These are phyloP conservation scores for Drosophila bocqueti DNA, from an alignment of 1,140 invertebrate species.

Conservation along the genomic window DNA sequence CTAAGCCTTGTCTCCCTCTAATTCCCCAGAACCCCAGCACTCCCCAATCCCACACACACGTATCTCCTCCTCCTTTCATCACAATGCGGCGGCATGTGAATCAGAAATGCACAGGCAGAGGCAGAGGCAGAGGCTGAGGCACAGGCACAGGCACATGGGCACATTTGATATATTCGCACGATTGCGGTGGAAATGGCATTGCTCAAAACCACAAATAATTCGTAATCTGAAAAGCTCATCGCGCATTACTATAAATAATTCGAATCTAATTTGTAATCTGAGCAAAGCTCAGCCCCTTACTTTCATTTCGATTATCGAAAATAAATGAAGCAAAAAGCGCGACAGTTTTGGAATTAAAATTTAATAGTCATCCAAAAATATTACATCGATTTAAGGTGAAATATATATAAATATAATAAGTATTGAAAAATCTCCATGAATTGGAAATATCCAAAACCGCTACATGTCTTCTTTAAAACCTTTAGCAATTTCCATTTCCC, in stretches of 20 bases:
- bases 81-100: conserved; percentile 11
- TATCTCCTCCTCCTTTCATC: conserved; percentile 10
- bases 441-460: too few relatives aligned
- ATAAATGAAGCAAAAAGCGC: conserved; percentile 1
- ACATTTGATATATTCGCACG: conserved; percentile 21
- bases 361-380: not conserved
- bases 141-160: not conserved
- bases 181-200: conserved; percentile 18
- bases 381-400: not conserved
- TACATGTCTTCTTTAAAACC: too few relatives aligned
- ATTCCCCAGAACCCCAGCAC: not conserved
- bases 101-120: conserved; percentile 14
- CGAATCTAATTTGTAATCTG: conserved; percentile 21
- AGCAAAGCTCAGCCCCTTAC: not conserved
- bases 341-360: not conserved
- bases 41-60: not conserved
- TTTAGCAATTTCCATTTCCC: too few relatives aligned
- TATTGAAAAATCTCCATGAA: not conserved
- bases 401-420: not conserved
- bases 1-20: not conserved
- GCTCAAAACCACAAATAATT: conserved; percentile 17
- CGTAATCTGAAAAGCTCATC: conserved; percentile 23
- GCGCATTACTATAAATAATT: conserved; percentile 20
- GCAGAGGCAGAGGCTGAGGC: not conserved
- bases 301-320: conserved; percentile 9